phyloP scores from a whole-genome alignment of 2,888 invertebrate genomes.

The Drosophila nr. medialis region DNA sequence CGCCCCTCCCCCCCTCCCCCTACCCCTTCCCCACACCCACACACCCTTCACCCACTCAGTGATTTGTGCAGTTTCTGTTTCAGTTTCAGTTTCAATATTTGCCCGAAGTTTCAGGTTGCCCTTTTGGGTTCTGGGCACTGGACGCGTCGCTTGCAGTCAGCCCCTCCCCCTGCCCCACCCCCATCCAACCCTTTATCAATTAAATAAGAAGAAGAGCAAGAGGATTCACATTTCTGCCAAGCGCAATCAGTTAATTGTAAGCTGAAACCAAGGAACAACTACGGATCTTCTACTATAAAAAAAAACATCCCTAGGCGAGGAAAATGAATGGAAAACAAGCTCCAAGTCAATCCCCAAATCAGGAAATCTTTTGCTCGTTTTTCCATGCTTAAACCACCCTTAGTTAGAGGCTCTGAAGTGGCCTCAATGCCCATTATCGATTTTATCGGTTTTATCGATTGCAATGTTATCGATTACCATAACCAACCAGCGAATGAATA shows the following conservation, averaged over 20 bases:
- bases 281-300: not conserved
- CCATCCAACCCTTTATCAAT: not conserved
- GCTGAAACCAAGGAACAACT: not conserved
- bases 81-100: conserved; percentile 16
- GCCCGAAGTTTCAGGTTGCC: not conserved
- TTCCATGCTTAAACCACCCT: not conserved
- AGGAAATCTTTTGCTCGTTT: not conserved
- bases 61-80: conserved; percentile 11
- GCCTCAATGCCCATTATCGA: not conserved
- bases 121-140: conserved; percentile 1
- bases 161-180: not conserved
- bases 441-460: too few relatives aligned
- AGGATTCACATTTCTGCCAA: not conserved
- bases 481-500: not conserved
- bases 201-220: not conserved
- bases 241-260: conserved; percentile 3
- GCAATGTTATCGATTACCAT: not conserved
- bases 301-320: not conserved
- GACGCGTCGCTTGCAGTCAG: not conserved
- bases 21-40: not conserved
- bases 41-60: not conserved
- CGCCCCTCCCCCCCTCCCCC: too few relatives aligned
- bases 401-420: not conserved
- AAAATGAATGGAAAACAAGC: not conserved
- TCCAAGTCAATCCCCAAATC: not conserved